A percentile compares a stretch with the other conserved stretches of the same genome.
Conservation (phyloP, 2,797 vertebrate genomes). For the Enteromius mattozi region DNA sequence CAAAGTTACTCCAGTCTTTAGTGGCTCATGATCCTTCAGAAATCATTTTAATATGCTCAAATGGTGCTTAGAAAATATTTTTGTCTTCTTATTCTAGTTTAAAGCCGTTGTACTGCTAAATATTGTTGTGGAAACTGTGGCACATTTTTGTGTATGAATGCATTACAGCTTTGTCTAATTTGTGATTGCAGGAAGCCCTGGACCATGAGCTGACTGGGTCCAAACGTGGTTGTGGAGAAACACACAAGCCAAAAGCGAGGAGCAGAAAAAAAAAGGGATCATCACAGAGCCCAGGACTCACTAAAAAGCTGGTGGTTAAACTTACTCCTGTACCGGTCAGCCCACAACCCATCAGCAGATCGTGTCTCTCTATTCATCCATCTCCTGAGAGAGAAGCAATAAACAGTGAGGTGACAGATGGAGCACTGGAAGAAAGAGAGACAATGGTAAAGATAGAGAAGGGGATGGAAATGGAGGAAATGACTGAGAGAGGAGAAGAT, state of each 20-base stretch:
- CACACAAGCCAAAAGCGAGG: conserved; percentile 29
- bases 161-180: not conserved
- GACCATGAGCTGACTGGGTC: conserved; percentile 66
- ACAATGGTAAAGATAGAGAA: conserved; percentile 28
- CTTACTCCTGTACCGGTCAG: conserved; percentile 89
- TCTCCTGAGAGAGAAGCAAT: not conserved
- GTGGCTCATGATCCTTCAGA: not conserved
- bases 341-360: not conserved
- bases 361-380: not conserved
- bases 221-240: conserved; percentile 9
- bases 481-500: conserved; percentile 39
- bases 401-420: not conserved
- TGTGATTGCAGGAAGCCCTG: conserved; percentile 81
- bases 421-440: conserved; percentile 51
- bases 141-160: not conserved
- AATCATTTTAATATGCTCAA: not conserved
- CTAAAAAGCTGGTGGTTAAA: conserved; percentile 89
- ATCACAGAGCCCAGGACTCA: conserved; percentile 69
- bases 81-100: no score
- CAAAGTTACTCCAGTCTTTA: not conserved
- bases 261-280: conserved; percentile 35
- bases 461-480: conserved; percentile 21
- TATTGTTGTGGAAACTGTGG: not conserved
- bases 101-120: not conserved
- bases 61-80: not conserved